Conservation (phyloP, 37 sponge, comb jelly and placozoan species). For the Axinella damicornis region DNA sequence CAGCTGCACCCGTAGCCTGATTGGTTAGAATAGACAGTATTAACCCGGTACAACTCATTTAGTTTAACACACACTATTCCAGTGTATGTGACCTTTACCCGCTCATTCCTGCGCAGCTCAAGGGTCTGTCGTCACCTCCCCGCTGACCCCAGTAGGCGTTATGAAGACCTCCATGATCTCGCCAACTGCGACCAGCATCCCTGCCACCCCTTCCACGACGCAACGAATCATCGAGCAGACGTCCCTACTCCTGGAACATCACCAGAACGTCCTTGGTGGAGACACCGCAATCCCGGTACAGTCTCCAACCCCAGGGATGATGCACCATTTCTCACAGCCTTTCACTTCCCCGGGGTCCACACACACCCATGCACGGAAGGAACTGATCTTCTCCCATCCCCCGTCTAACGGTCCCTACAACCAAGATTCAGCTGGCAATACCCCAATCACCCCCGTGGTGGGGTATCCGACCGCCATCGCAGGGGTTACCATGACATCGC, state of each 20-base stretch:
- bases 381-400: not conserved
- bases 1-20: no score
- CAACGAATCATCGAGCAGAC: constrained; percentile 35
- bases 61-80: no score
- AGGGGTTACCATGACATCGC: not conserved
- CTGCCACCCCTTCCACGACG: constrained; percentile 11
- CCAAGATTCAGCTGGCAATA: not conserved
- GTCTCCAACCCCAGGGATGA: not conserved
- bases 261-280: constrained; percentile 3
- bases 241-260: constrained; percentile 26
- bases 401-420: constrained; percentile 1
- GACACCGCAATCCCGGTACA: no score
- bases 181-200: not conserved
- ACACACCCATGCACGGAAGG: constrained; percentile 2
- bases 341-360: constrained; percentile 5
- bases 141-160: not conserved
- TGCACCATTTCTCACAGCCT: not conserved
- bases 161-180: not conserved
- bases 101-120: not conserved
- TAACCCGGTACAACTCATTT: no score
- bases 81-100: no score
- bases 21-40: no score
- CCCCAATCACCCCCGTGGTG: not conserved
- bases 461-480: not conserved
- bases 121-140: not conserved